Conservation (phyloP, 2,113 vertebrate species). For the Pteruthius melanotis region DNA sequence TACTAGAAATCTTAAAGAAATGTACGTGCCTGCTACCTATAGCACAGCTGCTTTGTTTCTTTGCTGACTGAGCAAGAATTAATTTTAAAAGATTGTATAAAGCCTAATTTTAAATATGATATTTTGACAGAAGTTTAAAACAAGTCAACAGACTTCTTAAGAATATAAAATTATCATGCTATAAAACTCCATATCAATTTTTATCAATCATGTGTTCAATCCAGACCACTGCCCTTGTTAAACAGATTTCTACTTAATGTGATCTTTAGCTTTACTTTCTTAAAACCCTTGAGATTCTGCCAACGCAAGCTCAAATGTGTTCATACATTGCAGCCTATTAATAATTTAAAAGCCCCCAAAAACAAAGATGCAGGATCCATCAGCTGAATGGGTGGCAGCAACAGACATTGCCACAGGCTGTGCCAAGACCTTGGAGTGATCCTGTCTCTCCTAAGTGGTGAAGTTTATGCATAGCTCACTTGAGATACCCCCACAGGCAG, state of each 20-base stretch:
- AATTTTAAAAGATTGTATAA: not conserved
- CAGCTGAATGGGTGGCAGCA: not conserved
- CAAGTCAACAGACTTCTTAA: not conserved
- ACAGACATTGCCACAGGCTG: not conserved
- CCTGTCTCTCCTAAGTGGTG: not conserved
- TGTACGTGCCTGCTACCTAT: not conserved
- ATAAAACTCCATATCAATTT: not conserved
- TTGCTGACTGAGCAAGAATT: not conserved
- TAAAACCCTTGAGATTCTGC: not conserved
- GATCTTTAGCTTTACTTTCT: not conserved
- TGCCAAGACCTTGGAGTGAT: not conserved
- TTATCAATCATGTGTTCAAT: not conserved
- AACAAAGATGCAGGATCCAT: not conserved
- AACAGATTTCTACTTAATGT: not conserved
- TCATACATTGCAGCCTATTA: not conserved
- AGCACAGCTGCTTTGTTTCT: not conserved
- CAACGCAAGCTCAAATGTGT: not conserved
- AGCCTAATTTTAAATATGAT: not conserved
- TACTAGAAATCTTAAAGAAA: not conserved
- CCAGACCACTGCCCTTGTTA: not conserved
- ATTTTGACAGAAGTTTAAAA: not conserved
- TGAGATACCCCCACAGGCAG: not conserved
- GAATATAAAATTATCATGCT: not conserved
- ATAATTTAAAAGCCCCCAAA: not conserved
- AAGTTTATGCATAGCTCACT: not conserved